A percentile compares a stretch with the other conserved stretches of the same genome.
These are phyloP conservation scores for Rhagoletis pomonella DNA, from an alignment of 1,140 invertebrate genomes.

Conservation along the genomic window DNA sequence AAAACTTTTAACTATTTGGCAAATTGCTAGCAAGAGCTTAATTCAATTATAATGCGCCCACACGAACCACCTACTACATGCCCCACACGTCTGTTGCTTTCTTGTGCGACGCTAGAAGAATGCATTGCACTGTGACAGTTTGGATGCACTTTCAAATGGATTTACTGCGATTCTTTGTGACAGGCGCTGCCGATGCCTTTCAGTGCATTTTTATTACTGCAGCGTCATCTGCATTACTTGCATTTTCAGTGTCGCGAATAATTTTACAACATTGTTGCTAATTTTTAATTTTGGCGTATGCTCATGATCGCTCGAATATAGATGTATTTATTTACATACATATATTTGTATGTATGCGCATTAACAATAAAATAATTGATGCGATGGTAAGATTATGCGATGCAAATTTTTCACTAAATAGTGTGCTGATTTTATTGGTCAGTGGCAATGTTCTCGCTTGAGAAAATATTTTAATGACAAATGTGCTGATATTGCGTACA, in stretches of 20 bases:
- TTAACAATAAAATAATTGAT: neutral
- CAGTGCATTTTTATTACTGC: neutral
- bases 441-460: neutral
- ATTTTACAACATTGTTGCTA: conserved; percentile 37
- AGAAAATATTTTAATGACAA: neutral
- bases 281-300: neutral
- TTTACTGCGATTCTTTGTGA: neutral
- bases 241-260: conserved; percentile 28
- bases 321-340: neutral
- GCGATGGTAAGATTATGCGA: neutral
- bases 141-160: neutral
- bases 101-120: neutral
- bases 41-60: neutral
- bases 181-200: conserved; percentile 10
- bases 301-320: neutral
- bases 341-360: neutral
- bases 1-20: conserved; percentile 47
- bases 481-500: neutral
- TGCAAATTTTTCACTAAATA: conserved; percentile 25
- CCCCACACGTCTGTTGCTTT: neutral
- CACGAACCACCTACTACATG: neutral
- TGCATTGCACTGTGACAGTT: neutral
- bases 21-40: conserved; percentile 15
- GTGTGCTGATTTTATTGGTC: neutral
- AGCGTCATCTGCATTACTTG: conserved; percentile 4